Evolutionary conservation across 1,140 invertebrate genomes (phyloP).

Genomic region (Drosophila subpulchrella): DNA sequence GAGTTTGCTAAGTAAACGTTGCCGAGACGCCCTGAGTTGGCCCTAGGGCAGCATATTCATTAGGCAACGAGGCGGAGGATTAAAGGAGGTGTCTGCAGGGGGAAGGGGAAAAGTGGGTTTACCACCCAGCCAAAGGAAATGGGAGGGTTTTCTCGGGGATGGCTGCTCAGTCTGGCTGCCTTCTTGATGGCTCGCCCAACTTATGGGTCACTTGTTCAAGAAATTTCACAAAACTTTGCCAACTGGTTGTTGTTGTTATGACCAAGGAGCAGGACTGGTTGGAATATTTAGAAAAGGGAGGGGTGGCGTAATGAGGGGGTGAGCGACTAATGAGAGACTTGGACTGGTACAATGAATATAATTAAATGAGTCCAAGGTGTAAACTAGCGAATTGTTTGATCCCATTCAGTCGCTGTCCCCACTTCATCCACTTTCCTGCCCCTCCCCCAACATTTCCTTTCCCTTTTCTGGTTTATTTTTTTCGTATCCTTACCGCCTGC

Average conservation of each 20-base stretch:
- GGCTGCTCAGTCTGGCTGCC: conserved; percentile 13
- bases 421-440: background rate
- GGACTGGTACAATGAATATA: conserved; percentile 71
- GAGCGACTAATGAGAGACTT: conserved; percentile 60
- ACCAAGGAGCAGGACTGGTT: background rate
- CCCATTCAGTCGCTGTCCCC: conserved; percentile 55
- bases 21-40: conserved; percentile 29
- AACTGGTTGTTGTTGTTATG: conserved; percentile 51
- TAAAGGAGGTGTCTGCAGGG: conserved; percentile 7
- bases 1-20: conserved; percentile 64
- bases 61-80: conserved; percentile 35
- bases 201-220: conserved; percentile 73
- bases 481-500: conserved; percentile 16
- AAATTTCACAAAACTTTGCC: conserved; percentile 68
- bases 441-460: conserved; percentile 3
- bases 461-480: conserved; percentile 24
- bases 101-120: background rate
- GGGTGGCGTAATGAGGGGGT: conserved; percentile 31
- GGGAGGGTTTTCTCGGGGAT: conserved; percentile 2
- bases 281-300: conserved; percentile 1
- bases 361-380: conserved; percentile 82
- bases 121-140: background rate
- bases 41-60: conserved; percentile 71
- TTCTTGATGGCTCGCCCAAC: conserved; percentile 39
- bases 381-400: conserved; percentile 83